Evolutionary conservation across 2,888 invertebrate species (phyloP), one percentile per base, ranked within the genome.

Genomic region (Synanthedon myopaeformis): DNA sequence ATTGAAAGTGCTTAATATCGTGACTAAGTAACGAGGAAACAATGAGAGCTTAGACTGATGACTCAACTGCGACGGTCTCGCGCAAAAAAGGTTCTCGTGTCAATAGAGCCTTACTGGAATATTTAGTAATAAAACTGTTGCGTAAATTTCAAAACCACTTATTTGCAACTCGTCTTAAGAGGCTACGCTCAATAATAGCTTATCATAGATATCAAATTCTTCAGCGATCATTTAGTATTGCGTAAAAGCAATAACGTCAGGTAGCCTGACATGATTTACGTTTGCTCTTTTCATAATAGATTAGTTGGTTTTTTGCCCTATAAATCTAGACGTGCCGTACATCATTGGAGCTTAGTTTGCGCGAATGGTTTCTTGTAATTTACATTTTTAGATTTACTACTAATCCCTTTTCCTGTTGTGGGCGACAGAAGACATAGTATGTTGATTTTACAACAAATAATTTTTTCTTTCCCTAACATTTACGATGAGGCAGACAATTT

Each of bases 61-160:
- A 77, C 65, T 78, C 76, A 76, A 63, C 66, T 42, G 45, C 11
- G 45, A 45, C 45, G 12, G 45, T 35, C 14, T 28, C 11, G 35
- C 14, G 41, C 41, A 51, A 23, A 51, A 50, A 51, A 51, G 13
- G 45, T 28, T 51, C n/a, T 13, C 23, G 12, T 51, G 35, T 45
- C 35, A 23, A 35, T 51, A 35, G 14, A 6, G 45, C 45, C 45
- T 45, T 13, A n/a, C 57, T 64, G 61, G 61, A 65, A 67, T 68
- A 74, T 74, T 75, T 69, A 68, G 70, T 67, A 69, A 74, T 73
- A 79, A 62, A 75, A 58, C 57, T 51, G 35, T 77, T 76, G 70
- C 69, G 64, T 73, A 78, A 78, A 62, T 50, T 57, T 23, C 17
- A 23, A 19, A 17, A 12, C 49, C 19, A 23, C 49, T 49, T 45